Evolutionary conservation across 2,113 vertebrate genomes (phyloP), one percentile per base, ranked within the genome.

Genomic region (Ctenomys sociabilis): DNA sequence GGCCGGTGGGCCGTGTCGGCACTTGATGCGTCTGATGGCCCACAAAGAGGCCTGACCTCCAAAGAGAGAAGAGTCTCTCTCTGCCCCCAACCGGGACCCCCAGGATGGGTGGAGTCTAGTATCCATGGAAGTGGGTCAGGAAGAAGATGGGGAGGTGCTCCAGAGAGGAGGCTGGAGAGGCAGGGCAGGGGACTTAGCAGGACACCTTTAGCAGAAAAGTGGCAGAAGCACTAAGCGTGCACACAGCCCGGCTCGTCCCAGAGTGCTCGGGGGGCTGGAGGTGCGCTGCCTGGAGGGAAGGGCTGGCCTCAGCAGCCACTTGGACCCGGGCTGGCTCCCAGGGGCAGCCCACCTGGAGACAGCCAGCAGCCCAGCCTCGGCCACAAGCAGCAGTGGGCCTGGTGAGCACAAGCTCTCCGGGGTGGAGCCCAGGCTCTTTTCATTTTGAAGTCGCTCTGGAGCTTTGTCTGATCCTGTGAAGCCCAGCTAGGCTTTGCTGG

Each of bases 401-500:
- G 12, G 16, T 19, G 54, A 19, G 30, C 59, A 22, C 59, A 5
- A 66, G 61, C 24, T 32, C 32, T 73, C 3, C n/a, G 4, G 70
- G 68, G 40, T 35, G 43, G 37, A 68, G 66, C 40, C 21, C 5
- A 5, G 63, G 16, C 80, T 66, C 86, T 43, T 24, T 54, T 68
- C 75, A 72, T 43, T 66, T 35, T 16, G 22, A 35, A 77, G 37
- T 0, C 32, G 13, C 32, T 10, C 88, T 10, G n/a, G 26, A 32
- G 72, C 45, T 52, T 45, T 17, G 9, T 59, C 30, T 28, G 17
- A 0, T 78, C 82, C 66, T 49, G 68, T 72, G 1, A 26, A 86
- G 68, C 75, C 68, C 57, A 26, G 61, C 40, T n/a, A 37, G 59
- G 84, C 87, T 49, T 43, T 88, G 84, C 85, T 73, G 89, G 30